A percentile compares a stretch with the other conserved stretches of the same genome.
phyloP scores from a whole-genome alignment of 2,113 vertebrate genomes.

The Tympanuchus pallidicinctus region DNA sequence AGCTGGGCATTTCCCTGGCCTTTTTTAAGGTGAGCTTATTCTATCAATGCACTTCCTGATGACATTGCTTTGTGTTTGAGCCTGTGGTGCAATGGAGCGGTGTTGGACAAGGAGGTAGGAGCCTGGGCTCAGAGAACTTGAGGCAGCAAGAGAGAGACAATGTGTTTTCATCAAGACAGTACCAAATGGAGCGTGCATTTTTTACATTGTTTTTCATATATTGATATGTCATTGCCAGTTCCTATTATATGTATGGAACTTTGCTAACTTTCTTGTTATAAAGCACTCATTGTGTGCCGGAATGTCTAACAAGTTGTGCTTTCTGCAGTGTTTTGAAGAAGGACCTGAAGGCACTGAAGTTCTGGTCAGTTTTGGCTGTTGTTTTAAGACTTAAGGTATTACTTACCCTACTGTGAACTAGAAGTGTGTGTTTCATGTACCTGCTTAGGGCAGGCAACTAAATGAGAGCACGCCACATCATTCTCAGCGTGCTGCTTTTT shows the following conservation, averaged over 20 bases:
- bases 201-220: background rate
- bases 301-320: background rate
- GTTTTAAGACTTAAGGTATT: background rate
- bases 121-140: background rate
- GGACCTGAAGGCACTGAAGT: background rate
- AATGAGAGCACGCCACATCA: background rate
- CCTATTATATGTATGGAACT: background rate
- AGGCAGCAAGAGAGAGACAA: background rate
- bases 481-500: background rate
- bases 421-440: background rate
- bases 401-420: background rate
- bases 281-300: background rate
- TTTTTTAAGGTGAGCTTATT: background rate
- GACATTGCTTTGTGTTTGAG: background rate
- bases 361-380: background rate
- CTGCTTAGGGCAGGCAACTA: background rate
- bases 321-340: background rate
- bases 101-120: background rate
- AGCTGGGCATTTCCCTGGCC: background rate
- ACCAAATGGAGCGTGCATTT: background rate
- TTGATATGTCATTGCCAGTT: background rate
- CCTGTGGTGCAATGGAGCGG: background rate
- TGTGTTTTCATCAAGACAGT: fast-evolving
- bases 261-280: background rate
- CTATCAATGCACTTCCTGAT: background rate